phyloP scores from a whole-genome alignment of 2,113 vertebrate species.

The Zonotrichia leucophrys region DNA sequence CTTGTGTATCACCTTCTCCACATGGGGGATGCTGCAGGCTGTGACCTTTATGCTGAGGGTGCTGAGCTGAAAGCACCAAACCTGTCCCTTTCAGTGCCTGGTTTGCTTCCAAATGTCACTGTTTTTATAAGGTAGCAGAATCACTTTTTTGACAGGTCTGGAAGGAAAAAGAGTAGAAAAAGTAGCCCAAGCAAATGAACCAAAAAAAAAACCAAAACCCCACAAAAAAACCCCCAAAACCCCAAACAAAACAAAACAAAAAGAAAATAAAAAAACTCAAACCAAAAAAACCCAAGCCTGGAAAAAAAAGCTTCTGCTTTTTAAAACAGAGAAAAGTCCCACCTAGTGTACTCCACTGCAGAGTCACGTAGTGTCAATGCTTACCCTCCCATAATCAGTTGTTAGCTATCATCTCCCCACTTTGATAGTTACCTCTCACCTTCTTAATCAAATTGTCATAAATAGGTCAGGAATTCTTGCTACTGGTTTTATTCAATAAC shows the following conservation, averaged over 20 bases:
- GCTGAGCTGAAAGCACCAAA: not conserved
- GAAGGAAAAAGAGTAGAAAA: not conserved
- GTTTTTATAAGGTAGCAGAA: not conserved
- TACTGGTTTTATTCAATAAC: constrained; percentile 21
- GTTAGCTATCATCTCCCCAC: constrained; percentile 2
- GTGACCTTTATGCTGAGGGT: not conserved
- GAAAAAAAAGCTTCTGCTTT: not conserved
- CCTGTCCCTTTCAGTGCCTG: not conserved
- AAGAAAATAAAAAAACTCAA: not conserved
- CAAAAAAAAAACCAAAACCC: too few relatives aligned
- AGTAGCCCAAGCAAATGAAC: not conserved
- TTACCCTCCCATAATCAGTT: constrained; percentile 19
- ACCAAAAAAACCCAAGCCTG: not conserved
- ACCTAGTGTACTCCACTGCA: not conserved
- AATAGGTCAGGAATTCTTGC: constrained; percentile 15
- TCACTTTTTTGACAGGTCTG: not conserved
- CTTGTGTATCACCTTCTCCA: not conserved
- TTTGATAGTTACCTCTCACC: constrained; percentile 14
- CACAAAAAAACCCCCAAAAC: not conserved
- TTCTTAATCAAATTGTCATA: constrained; percentile 61
- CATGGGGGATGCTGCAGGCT: not conserved
- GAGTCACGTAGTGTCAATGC: not conserved
- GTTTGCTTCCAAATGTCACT: not conserved
- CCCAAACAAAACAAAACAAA: not conserved
- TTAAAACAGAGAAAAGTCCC: not conserved